These are phyloP conservation scores for Desoria tigrina DNA, from an alignment of 2,888 invertebrate genomes.

Conservation along the genomic window DNA sequence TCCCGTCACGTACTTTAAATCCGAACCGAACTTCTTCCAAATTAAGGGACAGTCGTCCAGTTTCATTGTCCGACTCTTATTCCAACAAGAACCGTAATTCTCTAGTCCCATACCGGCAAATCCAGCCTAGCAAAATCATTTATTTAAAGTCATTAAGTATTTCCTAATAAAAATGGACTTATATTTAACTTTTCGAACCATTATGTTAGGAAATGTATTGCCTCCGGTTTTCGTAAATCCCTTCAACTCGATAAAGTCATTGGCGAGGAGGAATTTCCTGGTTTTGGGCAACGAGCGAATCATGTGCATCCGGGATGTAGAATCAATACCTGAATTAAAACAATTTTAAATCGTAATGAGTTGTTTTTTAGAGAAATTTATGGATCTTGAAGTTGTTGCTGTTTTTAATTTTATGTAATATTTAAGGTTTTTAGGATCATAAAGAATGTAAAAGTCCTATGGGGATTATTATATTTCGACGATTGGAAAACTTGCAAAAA, in stretches of 20 bases:
- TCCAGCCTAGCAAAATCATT: too few species aligned
- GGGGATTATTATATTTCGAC: too few species aligned
- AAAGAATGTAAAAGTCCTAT: too few species aligned
- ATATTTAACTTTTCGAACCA: too few species aligned
- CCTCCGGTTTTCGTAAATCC: slow-evolving; percentile 72
- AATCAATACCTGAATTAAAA: slow-evolving; percentile 79
- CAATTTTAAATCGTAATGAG: too few species aligned
- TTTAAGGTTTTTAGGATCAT: too few species aligned
- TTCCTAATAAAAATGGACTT: too few species aligned
- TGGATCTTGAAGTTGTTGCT: too few species aligned
- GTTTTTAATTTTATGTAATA: too few species aligned
- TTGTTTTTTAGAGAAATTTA: too few species aligned
- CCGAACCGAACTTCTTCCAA: slow-evolving; percentile 72
- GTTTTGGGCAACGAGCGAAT: slow-evolving; percentile 75
- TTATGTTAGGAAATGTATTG: slow-evolving; percentile 87
- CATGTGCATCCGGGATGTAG: slow-evolving; percentile 77
- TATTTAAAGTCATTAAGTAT: too few species aligned
- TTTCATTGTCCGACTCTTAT: slow-evolving; percentile 56
- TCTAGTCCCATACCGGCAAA: slow-evolving; percentile 57
- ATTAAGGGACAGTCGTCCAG: slow-evolving; percentile 72
- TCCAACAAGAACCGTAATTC: slow-evolving; percentile 51
- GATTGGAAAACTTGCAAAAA: too few species aligned
- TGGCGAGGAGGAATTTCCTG: slow-evolving; percentile 66
- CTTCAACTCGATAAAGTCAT: slow-evolving; percentile 70
- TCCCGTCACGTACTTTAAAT: slow-evolving; percentile 73